phyloP scores from a whole-genome alignment of 2,888 invertebrate genomes.

The Sicus ferrugineus region DNA sequence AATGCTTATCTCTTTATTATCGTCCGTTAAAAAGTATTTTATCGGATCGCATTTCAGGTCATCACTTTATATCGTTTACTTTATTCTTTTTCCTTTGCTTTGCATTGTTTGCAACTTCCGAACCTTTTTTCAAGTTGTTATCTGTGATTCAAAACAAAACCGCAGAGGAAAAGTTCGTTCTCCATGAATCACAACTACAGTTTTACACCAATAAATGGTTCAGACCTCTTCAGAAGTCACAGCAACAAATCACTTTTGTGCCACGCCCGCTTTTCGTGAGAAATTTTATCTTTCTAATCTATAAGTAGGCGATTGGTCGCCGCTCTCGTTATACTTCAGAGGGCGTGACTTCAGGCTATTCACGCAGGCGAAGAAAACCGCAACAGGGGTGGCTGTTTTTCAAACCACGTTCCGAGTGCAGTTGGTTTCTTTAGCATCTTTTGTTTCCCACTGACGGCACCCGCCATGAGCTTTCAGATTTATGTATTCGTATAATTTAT shows the following conservation, averaged over 20 bases:
- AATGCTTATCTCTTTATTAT: not conserved
- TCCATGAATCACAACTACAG: too few species aligned
- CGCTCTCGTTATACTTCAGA: not conserved
- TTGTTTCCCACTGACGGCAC: too few species aligned
- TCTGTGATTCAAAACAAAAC: constrained; percentile 2
- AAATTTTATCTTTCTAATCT: not conserved
- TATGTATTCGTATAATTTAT: too few species aligned
- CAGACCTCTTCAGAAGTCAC: too few species aligned
- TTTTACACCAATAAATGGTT: not conserved
- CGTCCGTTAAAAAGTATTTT: not conserved
- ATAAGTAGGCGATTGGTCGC: not conserved
- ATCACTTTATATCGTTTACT: constrained; percentile 16
- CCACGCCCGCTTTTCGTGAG: not conserved
- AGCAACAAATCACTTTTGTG: not conserved
- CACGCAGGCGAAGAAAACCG: too few species aligned
- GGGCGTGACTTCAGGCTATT: not conserved
- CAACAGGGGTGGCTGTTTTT: too few species aligned
- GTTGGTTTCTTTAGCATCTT: too few species aligned
- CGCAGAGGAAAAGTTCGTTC: too few species aligned
- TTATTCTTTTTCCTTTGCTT: constrained; percentile 7
- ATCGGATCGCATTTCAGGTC: constrained; percentile 30
- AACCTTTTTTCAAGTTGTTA: constrained; percentile 8
- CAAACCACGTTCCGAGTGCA: too few species aligned
- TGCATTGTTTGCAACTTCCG: constrained; percentile 14
- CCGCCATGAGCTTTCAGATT: too few species aligned